Conservation (phyloP, 2,888 invertebrate species). For the Macrophya annulata region DNA sequence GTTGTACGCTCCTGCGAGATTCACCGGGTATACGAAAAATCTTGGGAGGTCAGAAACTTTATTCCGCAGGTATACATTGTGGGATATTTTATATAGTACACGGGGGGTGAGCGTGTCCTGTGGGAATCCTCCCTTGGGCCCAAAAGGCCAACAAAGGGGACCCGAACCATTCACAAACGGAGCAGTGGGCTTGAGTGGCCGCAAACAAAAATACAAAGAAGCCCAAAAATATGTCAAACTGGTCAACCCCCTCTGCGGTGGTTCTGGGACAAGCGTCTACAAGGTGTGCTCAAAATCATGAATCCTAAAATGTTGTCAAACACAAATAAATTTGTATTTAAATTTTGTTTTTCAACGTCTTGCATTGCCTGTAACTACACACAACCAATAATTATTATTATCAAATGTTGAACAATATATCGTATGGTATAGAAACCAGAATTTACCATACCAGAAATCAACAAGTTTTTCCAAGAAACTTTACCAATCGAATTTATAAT, state of each 20-base stretch:
- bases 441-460: neutral
- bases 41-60: slow-evolving; percentile 45
- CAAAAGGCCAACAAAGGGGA: slow-evolving; percentile 69
- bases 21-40: slow-evolving; percentile 43
- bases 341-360: neutral
- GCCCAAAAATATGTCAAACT: slow-evolving; percentile 73
- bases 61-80: slow-evolving; percentile 62
- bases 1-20: slow-evolving; percentile 17
- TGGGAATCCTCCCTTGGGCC: slow-evolving; percentile 68
- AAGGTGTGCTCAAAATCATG: slow-evolving; percentile 58
- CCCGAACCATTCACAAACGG: slow-evolving; percentile 66
- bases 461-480: neutral
- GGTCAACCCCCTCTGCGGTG: slow-evolving; percentile 64
- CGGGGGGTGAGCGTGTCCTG: slow-evolving; percentile 70
- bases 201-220: slow-evolving; percentile 74
- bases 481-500: neutral
- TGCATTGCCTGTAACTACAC: neutral
- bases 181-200: slow-evolving; percentile 73
- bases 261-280: slow-evolving; percentile 61
- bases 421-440: neutral
- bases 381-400: neutral
- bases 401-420: neutral
- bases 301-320: neutral
- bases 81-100: slow-evolving; percentile 63
- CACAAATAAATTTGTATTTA: neutral